Evolutionary conservation across 2,113 vertebrate genomes (phyloP).

Genomic region (Thermophis baileyi): DNA sequence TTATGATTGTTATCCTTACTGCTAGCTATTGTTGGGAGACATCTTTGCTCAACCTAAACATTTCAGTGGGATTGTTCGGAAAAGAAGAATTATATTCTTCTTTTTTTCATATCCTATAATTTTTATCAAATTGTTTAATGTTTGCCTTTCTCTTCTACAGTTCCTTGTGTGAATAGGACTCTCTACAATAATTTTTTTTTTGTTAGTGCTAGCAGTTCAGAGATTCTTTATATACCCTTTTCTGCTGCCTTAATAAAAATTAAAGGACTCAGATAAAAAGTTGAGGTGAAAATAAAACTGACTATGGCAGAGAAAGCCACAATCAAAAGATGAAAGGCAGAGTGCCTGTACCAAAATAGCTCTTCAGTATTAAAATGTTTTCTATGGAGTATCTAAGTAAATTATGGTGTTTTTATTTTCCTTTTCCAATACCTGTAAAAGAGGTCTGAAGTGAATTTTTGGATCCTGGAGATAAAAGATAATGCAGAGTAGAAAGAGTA

Average conservation of each 20-base stretch:
- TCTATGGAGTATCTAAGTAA: neutral
- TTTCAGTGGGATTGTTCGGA: neutral
- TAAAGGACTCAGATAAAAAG: neutral
- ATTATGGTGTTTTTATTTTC: conserved; percentile 7
- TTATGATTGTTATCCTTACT: neutral
- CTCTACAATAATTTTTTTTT: neutral
- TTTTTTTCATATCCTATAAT: neutral
- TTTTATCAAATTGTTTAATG: neutral
- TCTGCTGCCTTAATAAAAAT: neutral
- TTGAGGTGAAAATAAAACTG: neutral
- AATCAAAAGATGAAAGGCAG: neutral
- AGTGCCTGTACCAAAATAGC: neutral
- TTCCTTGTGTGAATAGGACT: neutral
- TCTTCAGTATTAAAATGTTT: neutral
- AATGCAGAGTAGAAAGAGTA: neutral
- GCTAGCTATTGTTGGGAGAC: neutral
- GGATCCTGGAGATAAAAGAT: neutral
- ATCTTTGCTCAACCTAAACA: neutral
- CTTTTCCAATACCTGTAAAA: neutral
- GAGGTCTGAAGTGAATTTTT: neutral
- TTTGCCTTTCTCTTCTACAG: neutral
- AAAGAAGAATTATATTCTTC: neutral
- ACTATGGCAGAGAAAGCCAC: neutral
- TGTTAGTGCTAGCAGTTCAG: neutral
- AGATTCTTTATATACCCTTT: neutral